phyloP scores from a whole-genome alignment of 2,888 invertebrate genomes.

The Andrena minutula region DNA sequence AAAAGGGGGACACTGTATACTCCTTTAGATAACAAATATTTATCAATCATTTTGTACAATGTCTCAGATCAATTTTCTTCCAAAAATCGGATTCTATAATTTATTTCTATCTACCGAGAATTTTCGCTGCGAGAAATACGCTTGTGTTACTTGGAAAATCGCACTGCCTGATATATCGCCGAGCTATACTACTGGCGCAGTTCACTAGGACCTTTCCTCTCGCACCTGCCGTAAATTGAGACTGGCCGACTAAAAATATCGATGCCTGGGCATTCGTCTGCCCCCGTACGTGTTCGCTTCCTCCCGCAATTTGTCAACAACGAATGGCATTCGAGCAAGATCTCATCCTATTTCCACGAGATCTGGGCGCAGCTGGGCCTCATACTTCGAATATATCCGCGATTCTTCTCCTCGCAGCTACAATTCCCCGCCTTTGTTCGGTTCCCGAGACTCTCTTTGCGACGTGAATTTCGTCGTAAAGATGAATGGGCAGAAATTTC shows the following conservation, averaged over 20 bases:
- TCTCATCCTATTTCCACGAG: conserved; percentile 10
- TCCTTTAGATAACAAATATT: neutral
- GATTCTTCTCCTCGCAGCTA: neutral
- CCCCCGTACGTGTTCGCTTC: neutral
- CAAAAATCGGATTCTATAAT: neutral
- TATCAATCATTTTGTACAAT: too few relatives aligned
- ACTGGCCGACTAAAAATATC: neutral
- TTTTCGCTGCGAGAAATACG: neutral
- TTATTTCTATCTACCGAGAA: neutral
- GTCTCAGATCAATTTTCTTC: neutral
- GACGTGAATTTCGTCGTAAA: neutral
- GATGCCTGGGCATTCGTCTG: neutral
- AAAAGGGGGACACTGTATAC: too few relatives aligned
- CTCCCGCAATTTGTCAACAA: neutral
- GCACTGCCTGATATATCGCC: conserved; percentile 2
- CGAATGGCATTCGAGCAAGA: conserved; percentile 9
- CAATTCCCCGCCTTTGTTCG: conserved; percentile 1
- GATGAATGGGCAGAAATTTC: neutral
- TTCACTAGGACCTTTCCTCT: neutral
- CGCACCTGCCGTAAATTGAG: neutral
- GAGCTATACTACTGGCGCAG: conserved; percentile 22
- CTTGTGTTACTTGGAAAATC: neutral
- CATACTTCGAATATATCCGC: neutral
- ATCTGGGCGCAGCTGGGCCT: conserved; percentile 22
- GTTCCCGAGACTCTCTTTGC: neutral